Evolutionary conservation across 2,113 vertebrate species (phyloP).

Genomic region (Malurus elegans): DNA sequence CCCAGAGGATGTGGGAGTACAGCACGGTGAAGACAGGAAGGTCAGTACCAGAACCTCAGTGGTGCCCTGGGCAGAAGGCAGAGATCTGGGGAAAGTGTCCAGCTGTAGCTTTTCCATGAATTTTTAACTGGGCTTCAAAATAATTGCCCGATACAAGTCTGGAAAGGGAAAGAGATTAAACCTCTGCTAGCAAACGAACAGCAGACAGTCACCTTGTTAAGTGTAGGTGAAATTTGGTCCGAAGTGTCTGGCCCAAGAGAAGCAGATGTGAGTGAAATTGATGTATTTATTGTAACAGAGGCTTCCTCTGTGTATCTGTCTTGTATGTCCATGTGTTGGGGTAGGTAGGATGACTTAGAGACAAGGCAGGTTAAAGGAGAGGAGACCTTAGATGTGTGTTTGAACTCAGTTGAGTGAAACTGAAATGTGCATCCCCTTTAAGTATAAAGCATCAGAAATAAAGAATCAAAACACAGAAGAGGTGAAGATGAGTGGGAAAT

Average conservation of each 20-base stretch:
- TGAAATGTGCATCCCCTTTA: neutral
- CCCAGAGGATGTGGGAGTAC: neutral
- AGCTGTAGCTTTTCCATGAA: neutral
- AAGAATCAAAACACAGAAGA: neutral
- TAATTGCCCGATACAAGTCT: neutral
- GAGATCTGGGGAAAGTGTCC: neutral
- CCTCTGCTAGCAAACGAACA: neutral
- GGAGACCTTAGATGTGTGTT: neutral
- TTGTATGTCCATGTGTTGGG: neutral
- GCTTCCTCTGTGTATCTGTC: neutral
- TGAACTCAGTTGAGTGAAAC: neutral
- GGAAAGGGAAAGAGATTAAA: neutral
- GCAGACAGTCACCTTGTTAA: neutral
- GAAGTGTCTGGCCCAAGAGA: neutral
- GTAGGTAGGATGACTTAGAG: neutral
- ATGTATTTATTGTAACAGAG: neutral
- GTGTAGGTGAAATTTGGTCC: neutral
- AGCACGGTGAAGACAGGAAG: neutral
- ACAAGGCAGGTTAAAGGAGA: neutral
- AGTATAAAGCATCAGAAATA: neutral
- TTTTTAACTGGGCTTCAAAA: neutral
- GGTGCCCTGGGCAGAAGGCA: neutral
- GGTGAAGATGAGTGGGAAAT: constrained; percentile 23
- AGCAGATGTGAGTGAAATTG: neutral
- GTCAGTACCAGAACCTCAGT: neutral